phyloP scores from a whole-genome alignment of 2,888 invertebrate species.

The Pheosia gnoma region DNA sequence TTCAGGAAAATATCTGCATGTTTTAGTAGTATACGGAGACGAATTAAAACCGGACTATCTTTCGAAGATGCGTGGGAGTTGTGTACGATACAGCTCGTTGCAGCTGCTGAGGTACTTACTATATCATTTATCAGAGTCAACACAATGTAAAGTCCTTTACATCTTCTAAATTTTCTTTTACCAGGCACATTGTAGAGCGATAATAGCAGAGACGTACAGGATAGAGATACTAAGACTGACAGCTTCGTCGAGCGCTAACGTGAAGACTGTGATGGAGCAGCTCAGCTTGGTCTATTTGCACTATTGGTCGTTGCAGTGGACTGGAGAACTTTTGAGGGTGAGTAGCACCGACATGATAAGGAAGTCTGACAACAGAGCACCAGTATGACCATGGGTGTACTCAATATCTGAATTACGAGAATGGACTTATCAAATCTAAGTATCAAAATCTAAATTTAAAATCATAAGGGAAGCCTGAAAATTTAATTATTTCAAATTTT shows the following conservation, averaged over 20 bases:
- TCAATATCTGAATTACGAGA: too few species aligned
- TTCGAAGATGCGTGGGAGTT: slow-evolving; percentile 93
- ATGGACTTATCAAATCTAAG: too few species aligned
- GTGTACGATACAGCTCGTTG: slow-evolving; percentile 90
- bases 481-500: too few species aligned
- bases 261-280: slow-evolving; percentile 86
- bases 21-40: slow-evolving; percentile 86
- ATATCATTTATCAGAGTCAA: not conserved
- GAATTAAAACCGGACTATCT: slow-evolving; percentile 84
- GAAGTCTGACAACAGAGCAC: too few species aligned
- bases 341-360: slow-evolving; percentile 8
- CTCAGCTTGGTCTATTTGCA: slow-evolving; percentile 90
- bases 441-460: too few species aligned
- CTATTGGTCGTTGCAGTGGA: slow-evolving; percentile 88
- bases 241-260: slow-evolving; percentile 80
- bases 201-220: slow-evolving; percentile 89
- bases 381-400: too few species aligned
- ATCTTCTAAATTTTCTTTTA: slow-evolving; percentile 31
- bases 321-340: slow-evolving; percentile 92
- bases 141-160: not conserved
- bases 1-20: slow-evolving; percentile 88
- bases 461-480: too few species aligned
- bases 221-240: slow-evolving; percentile 78
- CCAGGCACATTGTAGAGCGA: slow-evolving; percentile 92
- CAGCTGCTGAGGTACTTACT: slow-evolving; percentile 89